A percentile compares a stretch with the other conserved stretches of the same genome.
phyloP scores from a whole-genome alignment of 1,140 invertebrate species.

The Pectinophora gossypiella region DNA sequence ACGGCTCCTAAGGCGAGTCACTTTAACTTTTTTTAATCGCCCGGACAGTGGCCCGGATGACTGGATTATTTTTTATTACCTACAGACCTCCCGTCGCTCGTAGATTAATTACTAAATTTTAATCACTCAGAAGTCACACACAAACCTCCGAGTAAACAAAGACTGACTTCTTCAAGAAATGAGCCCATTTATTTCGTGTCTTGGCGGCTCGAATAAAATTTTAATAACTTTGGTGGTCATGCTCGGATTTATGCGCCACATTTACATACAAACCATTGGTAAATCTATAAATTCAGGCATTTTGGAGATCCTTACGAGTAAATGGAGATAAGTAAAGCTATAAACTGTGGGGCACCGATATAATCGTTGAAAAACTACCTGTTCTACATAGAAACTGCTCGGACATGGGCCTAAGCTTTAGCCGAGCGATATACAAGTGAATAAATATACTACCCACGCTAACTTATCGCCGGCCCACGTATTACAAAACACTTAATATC shows the following conservation, averaged over 20 bases:
- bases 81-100: neutral
- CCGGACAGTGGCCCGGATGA: neutral
- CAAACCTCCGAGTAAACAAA: neutral
- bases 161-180: too few relatives aligned
- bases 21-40: neutral
- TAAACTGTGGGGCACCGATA: slow-evolving; percentile 29
- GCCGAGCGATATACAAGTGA: slow-evolving; percentile 24
- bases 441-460: slow-evolving; percentile 57
- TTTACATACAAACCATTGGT: neutral
- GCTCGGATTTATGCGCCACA: neutral
- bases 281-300: slow-evolving; percentile 1
- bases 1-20: slow-evolving; percentile 2
- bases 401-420: slow-evolving; percentile 21
- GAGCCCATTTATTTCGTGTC: neutral
- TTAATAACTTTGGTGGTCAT: neutral
- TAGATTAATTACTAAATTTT: slow-evolving; percentile 3
- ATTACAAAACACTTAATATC: slow-evolving; percentile 47
- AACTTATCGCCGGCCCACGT: slow-evolving; percentile 42
- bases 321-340: slow-evolving; percentile 8
- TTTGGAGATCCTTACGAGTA: neutral
- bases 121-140: slow-evolving; percentile 1
- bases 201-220: neutral
- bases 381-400: slow-evolving; percentile 30
- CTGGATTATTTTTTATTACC: neutral
- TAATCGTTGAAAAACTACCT: slow-evolving; percentile 41